Conservation (phyloP, 1,140 invertebrate species). For the Brachionus asplanchnoidis region DNA sequence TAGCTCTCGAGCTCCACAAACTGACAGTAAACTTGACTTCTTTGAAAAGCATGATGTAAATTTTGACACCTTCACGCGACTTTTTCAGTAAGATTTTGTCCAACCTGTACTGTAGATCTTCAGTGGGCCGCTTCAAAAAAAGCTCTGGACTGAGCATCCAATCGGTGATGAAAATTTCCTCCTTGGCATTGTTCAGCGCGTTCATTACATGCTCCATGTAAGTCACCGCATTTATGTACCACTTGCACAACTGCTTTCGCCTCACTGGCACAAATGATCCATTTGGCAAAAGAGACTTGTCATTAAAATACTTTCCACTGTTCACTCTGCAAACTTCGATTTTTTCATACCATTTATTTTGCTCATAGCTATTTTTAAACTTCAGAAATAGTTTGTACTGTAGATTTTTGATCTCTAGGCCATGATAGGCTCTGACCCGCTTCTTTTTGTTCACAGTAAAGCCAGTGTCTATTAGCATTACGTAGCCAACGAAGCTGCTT, state of each 20-base stretch:
- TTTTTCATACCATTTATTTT: slow-evolving; percentile 9
- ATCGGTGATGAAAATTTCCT: slow-evolving; percentile 92
- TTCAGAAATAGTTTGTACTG: not conserved
- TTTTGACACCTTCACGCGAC: slow-evolving; percentile 74
- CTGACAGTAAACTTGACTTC: slow-evolving; percentile 89
- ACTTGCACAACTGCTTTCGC: not conserved
- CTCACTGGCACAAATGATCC: not conserved
- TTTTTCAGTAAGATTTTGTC: slow-evolving; percentile 78
- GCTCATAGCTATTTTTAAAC: not conserved
- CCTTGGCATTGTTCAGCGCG: slow-evolving; percentile 75
- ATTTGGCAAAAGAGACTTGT: not conserved
- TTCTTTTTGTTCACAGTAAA: not conserved
- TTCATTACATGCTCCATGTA: slow-evolving; percentile 85
- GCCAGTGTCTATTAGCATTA: not conserved
- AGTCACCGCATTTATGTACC: slow-evolving; percentile 75
- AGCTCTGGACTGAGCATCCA: slow-evolving; percentile 93
- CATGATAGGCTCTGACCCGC: not conserved
- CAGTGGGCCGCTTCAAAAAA: slow-evolving; percentile 76
- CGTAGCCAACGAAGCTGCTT: not conserved
- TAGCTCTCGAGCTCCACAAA: slow-evolving; percentile 85
- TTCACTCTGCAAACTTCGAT: not conserved
- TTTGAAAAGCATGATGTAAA: slow-evolving; percentile 90
- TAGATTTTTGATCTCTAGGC: not conserved
- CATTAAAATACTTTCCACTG: not conserved
- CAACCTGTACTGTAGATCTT: slow-evolving; percentile 70